Base-by-base conservation (phyloP, 2,888 invertebrate species). In the Drosophila leonis region DNA sequence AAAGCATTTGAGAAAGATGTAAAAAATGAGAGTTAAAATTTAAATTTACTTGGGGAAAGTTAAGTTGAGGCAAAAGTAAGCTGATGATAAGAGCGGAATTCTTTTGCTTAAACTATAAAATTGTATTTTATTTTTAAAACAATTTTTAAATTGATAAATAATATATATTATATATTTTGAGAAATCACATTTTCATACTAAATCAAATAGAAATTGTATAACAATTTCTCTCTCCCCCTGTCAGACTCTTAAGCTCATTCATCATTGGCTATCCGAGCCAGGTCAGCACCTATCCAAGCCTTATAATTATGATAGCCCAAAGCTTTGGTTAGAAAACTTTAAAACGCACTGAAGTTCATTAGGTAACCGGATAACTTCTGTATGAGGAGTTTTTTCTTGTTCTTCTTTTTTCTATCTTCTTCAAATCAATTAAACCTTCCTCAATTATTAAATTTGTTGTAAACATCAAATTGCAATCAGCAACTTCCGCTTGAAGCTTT, bases 401-500 rank as follows among this genome's bases (percentile, higher is more conserved):
- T 27, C 15, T 18, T 41, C n/a, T 13, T 24, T 49, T 18, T 60
- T 42, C 15, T 52, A 9, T 35, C 35, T 24, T 35, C 4, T 35
- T 39, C 31, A 46, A 79, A 78, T 78, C 82, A 82, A 80, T 82
- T 83, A 83, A 75, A 63, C 48, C 65, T 33, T 70, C 56, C 65
- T 63, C 70, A 76, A 77, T 77, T 77, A 77, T 66, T 74, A 44
- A 56, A 62, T 69, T 73, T 63, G 65, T 51, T 72, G 65, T 55
- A 20, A 55, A 20, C 72, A 76, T 76, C 73, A 73, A 77, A 76
- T 72, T 76, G 76, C 76, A 72, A 76, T 76, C 64, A 77, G 51
- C 63, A 42, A 51, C 77, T 66, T 77, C 73, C 65, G 75, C 49
- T 72, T 4, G 5, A 39, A 51, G 37, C 37, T 37, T 27, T 18